Conservation (phyloP, 2,113 vertebrate species). For the Pungitius pungitius region DNA sequence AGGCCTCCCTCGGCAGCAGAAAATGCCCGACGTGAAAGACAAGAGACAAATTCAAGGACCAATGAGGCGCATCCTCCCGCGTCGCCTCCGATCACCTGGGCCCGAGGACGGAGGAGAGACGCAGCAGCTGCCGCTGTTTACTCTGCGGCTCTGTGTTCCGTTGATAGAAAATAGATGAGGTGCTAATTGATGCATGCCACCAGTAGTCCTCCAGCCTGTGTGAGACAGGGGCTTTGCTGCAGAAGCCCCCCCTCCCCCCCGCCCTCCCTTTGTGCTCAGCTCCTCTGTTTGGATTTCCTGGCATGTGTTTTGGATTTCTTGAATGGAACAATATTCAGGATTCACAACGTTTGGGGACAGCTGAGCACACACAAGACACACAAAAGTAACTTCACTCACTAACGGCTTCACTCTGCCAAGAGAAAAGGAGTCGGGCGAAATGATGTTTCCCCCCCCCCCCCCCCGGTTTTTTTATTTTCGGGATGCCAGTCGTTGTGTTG, state of each 20-base stretch:
- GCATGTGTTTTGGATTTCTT: constrained; percentile 40
- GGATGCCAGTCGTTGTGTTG: constrained; percentile 4
- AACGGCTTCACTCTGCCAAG: too few species aligned
- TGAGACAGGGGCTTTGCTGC: constrained; percentile 30
- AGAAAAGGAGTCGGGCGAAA: too few species aligned
- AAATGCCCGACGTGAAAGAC: not conserved
- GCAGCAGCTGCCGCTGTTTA: constrained; percentile 53
- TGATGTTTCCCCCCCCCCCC: constrained; percentile 13
- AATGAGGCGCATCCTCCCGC: not conserved
- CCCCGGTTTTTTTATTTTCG: constrained; percentile 32
- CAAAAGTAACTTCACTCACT: too few species aligned
- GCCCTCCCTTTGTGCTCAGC: constrained; percentile 52
- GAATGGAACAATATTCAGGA: constrained; percentile 48
- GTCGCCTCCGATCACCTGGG: not conserved
- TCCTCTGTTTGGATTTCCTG: constrained; percentile 58
- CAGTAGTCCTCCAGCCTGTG: constrained; percentile 46
- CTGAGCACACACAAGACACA: too few species aligned
- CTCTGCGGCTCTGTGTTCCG: constrained; percentile 41
- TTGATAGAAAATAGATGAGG: constrained; percentile 67
- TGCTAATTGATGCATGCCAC: constrained; percentile 61
- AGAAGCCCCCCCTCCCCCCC: constrained; percentile 20
- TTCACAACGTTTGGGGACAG: constrained; percentile 28
- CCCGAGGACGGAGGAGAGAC: constrained; percentile 6
- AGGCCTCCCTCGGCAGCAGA: not conserved
- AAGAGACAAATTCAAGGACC: not conserved